These are phyloP conservation scores for Parazoanthus atlanticus DNA, from an alignment of 92 coral and sea anemone genomes.

Conservation along the genomic window DNA sequence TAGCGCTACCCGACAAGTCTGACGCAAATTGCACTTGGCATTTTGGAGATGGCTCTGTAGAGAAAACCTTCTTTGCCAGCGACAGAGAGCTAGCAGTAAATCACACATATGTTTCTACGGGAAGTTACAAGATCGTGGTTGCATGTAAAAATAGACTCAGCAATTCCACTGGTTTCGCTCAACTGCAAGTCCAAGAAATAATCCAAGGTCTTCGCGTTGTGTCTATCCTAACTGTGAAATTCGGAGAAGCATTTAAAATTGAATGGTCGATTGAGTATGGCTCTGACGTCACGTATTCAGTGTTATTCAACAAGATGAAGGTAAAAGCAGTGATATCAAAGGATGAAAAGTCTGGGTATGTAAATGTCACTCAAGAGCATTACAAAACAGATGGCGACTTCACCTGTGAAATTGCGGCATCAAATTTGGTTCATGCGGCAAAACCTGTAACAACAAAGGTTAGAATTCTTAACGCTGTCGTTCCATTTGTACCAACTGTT, in stretches of 20 bases:
- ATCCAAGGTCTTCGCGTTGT: constrained; percentile 48
- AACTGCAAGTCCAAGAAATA: constrained; percentile 48
- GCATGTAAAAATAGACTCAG: constrained; percentile 62
- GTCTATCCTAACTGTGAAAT: constrained; percentile 45
- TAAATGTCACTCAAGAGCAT: constrained; percentile 33
- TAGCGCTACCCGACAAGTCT: constrained; percentile 18
- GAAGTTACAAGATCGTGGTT: constrained; percentile 35
- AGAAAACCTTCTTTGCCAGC: background rate
- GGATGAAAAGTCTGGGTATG: constrained; percentile 45
- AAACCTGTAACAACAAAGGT: constrained; percentile 7
- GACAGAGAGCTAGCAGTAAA: constrained; percentile 17
- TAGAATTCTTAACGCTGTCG: constrained; percentile 44
- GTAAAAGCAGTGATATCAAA: constrained; percentile 47
- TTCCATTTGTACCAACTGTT: constrained; percentile 43
- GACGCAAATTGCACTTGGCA: constrained; percentile 40
- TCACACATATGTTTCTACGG: constrained; percentile 45
- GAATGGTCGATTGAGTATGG: constrained; percentile 62
- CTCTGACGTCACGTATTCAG: constrained; percentile 41
- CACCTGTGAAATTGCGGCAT: constrained; percentile 50
- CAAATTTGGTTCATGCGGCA: constrained; percentile 51
- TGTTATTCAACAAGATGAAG: background rate
- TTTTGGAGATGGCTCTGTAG: constrained; percentile 50
- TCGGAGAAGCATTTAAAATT: constrained; percentile 49
- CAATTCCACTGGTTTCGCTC: constrained; percentile 18
- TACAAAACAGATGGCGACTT: constrained; percentile 66